These are phyloP conservation scores for Lycaena phlaeas DNA, from an alignment of 2,888 invertebrate species.

Conservation along the genomic window DNA sequence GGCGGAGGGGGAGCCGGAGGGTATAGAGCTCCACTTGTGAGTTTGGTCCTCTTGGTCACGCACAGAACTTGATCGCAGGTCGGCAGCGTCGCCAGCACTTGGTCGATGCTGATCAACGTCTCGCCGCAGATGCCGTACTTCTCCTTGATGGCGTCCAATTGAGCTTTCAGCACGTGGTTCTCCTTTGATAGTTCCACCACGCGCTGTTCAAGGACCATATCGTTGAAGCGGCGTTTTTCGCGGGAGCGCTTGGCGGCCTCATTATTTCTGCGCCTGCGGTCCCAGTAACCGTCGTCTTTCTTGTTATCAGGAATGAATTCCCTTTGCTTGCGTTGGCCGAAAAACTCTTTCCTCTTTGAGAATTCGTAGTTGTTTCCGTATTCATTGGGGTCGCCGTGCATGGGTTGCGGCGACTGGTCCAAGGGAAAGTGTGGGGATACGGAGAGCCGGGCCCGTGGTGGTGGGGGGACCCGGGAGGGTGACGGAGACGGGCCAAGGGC, in stretches of 20 bases:
- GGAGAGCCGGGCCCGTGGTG: slow-evolving; percentile 48
- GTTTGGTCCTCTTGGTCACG: slow-evolving; percentile 81
- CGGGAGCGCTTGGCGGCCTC: slow-evolving; percentile 97
- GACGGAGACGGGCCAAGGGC: slow-evolving; percentile 50
- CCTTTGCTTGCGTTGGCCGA: slow-evolving; percentile 92
- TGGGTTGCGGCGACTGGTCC: slow-evolving; percentile 59
- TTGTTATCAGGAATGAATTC: slow-evolving; percentile 97
- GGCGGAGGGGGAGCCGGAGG: slow-evolving; percentile 72
- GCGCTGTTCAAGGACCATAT: slow-evolving; percentile 95
- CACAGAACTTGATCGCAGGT: slow-evolving; percentile 88
- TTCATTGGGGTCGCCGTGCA: slow-evolving; percentile 42
- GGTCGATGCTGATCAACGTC: slow-evolving; percentile 88
- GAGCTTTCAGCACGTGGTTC: slow-evolving; percentile 94
- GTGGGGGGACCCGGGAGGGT: slow-evolving; percentile 45
- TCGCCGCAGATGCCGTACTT: slow-evolving; percentile 94
- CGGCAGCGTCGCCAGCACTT: slow-evolving; percentile 89
- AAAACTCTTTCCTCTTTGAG: slow-evolving; percentile 86
- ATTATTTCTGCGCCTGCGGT: slow-evolving; percentile 94
- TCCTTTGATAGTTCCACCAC: slow-evolving; percentile 96
- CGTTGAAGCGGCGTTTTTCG: slow-evolving; percentile 96
- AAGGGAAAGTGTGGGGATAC: slow-evolving; percentile 57
- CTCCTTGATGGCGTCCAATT: slow-evolving; percentile 92
- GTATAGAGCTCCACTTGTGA: slow-evolving; percentile 62
- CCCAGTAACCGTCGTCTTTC: slow-evolving; percentile 98
- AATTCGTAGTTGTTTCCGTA: slow-evolving; percentile 71